Percentiles rank a stretch among this genome's conserved stretches.
These are phyloP conservation scores for Myiopsitta monachus DNA, from an alignment of 2,113 vertebrate species.

Conservation along the genomic window DNA sequence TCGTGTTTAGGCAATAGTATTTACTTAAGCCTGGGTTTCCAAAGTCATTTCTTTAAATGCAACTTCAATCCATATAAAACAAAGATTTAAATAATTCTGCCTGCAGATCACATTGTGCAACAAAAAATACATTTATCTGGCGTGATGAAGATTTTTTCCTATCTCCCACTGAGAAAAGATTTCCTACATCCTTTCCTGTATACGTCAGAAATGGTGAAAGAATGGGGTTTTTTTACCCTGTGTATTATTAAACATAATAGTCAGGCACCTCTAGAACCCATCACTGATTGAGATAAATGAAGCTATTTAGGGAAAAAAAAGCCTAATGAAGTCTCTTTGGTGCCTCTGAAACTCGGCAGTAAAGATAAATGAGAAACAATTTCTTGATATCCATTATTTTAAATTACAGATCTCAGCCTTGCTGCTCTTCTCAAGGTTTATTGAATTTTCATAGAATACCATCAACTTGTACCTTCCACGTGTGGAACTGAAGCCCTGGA, in stretches of 20 bases:
- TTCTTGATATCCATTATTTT: constrained; percentile 83
- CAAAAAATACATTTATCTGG: not conserved
- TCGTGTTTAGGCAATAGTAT: not conserved
- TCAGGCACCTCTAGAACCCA: constrained; percentile 73
- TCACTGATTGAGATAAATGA: constrained; percentile 85
- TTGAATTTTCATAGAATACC: constrained; percentile 74
- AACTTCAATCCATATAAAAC: not conserved
- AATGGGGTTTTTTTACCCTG: not conserved
- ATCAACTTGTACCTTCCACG: constrained; percentile 48
- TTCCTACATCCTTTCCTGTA: not conserved
- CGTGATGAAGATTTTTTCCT: not conserved
- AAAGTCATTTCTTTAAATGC: not conserved
- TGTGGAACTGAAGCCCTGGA: not conserved
- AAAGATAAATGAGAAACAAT: constrained; percentile 86
- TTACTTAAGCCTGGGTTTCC: not conserved
- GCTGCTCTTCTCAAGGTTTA: constrained; percentile 75
- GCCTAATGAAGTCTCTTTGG: constrained; percentile 81
- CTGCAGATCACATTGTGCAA: not conserved
- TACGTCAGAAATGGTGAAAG: not conserved
- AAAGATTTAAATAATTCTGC: constrained; percentile 30
- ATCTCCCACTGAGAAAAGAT: not conserved
- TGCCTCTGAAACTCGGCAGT: constrained; percentile 77
- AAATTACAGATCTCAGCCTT: constrained; percentile 81
- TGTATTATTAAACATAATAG: constrained; percentile 75
- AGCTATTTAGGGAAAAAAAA: constrained; percentile 66